Percentiles rank a stretch among this genome's conserved stretches.
These are phyloP conservation scores for Zaprionus tsacasi DNA, from an alignment of 1,140 invertebrate genomes.

Conservation along the genomic window DNA sequence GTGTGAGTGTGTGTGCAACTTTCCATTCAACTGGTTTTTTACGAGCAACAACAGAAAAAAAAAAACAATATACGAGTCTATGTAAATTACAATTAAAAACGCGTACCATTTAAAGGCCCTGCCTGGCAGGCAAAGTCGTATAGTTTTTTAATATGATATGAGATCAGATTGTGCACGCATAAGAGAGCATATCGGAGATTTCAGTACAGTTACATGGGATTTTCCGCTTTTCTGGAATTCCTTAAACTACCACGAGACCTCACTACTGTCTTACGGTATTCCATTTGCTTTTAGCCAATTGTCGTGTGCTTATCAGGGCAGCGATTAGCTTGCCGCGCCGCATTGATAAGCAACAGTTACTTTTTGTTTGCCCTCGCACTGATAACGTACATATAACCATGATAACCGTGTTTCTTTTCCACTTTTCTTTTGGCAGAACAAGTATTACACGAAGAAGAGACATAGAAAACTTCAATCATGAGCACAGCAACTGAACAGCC, in stretches of 20 bases:
- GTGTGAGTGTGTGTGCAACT: slow-evolving; percentile 32
- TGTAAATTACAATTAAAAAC: slow-evolving; percentile 49
- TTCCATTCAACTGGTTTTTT: slow-evolving; percentile 68
- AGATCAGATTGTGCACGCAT: neutral
- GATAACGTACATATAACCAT: slow-evolving; percentile 46
- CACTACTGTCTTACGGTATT: neutral
- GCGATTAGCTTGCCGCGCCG: neutral
- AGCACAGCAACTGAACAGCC: slow-evolving; percentile 59
- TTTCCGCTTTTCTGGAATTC: neutral
- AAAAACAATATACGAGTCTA: slow-evolving; percentile 14
- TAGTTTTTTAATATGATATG: neutral
- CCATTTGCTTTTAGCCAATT: neutral
- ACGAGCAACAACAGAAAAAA: slow-evolving; percentile 26
- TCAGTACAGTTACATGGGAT: too few relatives aligned
- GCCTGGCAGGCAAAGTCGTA: neutral
- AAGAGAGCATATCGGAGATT: neutral
- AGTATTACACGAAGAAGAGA: slow-evolving; percentile 30
- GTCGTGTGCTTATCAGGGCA: neutral
- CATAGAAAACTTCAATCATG: slow-evolving; percentile 54
- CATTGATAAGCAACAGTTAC: slow-evolving; percentile 15
- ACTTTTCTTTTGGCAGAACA: slow-evolving; percentile 39
- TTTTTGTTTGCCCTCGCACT: slow-evolving; percentile 10
- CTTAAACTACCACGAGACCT: neutral
- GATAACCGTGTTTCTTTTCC: slow-evolving; percentile 17
- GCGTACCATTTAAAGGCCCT: slow-evolving; percentile 18